phyloP scores from a whole-genome alignment of 2,113 vertebrate genomes.

The Melanostigma gelatinosum region DNA sequence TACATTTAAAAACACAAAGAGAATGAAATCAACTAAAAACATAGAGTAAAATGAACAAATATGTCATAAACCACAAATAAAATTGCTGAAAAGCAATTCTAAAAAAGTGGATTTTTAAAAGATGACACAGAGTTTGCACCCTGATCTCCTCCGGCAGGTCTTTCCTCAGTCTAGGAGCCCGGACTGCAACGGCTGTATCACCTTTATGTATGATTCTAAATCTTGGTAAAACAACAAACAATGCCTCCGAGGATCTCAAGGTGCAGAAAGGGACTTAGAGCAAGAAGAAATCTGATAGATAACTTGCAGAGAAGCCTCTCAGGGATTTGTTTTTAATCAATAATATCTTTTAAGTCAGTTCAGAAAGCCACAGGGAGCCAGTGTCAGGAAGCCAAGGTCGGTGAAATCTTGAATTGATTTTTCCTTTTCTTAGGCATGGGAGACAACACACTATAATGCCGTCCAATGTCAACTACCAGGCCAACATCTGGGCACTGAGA shows the following conservation, averaged over 20 bases:
- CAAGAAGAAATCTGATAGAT: too few species aligned
- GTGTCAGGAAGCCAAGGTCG: background rate
- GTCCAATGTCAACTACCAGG: slow-evolving; percentile 92
- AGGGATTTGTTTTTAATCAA: background rate
- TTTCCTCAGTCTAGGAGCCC: too few species aligned
- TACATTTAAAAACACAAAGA: background rate
- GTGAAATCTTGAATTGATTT: background rate
- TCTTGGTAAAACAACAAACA: too few species aligned
- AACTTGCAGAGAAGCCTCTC: too few species aligned
- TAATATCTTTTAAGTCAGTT: background rate
- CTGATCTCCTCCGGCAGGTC: too few species aligned
- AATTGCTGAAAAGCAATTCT: background rate
- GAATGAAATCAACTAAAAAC: background rate
- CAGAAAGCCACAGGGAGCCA: background rate
- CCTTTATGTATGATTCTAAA: too few species aligned
- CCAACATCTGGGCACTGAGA: slow-evolving; percentile 96
- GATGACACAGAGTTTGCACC: too few species aligned
- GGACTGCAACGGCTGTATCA: too few species aligned
- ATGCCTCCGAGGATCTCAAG: too few species aligned
- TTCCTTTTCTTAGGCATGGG: slow-evolving; percentile 86
- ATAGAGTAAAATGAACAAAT: background rate
- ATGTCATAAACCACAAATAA: background rate
- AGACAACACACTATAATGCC: slow-evolving; percentile 95
- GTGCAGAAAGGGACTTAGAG: too few species aligned
- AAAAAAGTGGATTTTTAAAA: background rate